phyloP scores from a whole-genome alignment of 2,797 vertebrate genomes.

The Sciaenops ocellatus region DNA sequence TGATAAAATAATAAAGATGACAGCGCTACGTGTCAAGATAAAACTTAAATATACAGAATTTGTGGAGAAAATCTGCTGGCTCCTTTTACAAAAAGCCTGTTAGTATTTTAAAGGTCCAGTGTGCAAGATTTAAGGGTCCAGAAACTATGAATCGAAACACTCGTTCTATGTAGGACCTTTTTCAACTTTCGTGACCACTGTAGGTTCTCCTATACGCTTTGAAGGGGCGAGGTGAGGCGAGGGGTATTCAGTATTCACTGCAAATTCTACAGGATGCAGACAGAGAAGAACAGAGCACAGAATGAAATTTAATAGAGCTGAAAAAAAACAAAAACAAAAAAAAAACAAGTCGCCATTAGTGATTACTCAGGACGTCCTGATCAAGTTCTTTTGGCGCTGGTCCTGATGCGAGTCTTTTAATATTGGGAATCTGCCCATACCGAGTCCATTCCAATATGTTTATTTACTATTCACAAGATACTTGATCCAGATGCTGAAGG shows the following conservation, averaged over 20 bases:
- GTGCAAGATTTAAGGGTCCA: too few relatives aligned
- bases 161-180: too few relatives aligned
- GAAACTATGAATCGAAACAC: too few relatives aligned
- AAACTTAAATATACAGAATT: not conserved
- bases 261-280: not conserved
- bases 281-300: not conserved
- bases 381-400: not conserved
- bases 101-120: not conserved
- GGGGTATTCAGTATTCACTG: too few relatives aligned
- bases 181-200: too few relatives aligned
- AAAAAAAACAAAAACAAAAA: not conserved
- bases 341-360: not conserved
- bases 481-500: not conserved
- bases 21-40: constrained; percentile 11
- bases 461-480: not conserved
- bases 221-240: too few relatives aligned
- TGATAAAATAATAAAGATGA: constrained; percentile 20
- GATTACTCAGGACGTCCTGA: not conserved
- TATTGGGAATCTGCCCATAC: not conserved
- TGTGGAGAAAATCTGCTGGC: not conserved
- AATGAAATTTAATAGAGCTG: not conserved
- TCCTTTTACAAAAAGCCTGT: constrained; percentile 12
- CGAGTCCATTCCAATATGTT: too few relatives aligned
- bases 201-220: too few relatives aligned
- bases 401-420: not conserved